Evolutionary conservation across 1,140 invertebrate genomes (phyloP).

Genomic region (Panagrolaimus sp.): DNA sequence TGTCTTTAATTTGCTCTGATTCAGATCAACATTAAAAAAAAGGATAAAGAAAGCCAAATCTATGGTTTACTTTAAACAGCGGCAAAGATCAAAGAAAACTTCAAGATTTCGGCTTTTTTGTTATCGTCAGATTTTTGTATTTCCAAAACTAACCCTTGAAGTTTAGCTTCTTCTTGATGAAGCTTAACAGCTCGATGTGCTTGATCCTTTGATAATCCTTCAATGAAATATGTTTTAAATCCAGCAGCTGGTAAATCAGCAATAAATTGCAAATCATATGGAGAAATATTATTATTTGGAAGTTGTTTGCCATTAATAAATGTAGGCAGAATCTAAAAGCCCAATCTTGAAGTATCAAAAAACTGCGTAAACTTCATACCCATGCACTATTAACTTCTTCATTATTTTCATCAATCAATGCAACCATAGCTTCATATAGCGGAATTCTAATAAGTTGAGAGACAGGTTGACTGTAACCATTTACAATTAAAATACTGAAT

Average conservation of each 20-base stretch:
- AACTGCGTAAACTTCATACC: constrained; percentile 63
- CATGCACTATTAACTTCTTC: constrained; percentile 17
- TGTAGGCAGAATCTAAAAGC: constrained; percentile 36
- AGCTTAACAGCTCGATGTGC: no score
- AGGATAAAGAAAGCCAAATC: no score
- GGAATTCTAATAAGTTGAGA: constrained; percentile 64
- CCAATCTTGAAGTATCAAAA: constrained; percentile 59
- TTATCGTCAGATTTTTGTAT: constrained; percentile 44
- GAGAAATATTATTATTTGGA: constrained; percentile 32
- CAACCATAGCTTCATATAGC: constrained; percentile 9
- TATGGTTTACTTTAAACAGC: no score
- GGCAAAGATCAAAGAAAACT: no score
- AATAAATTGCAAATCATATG: constrained; percentile 60
- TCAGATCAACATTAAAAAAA: no score
- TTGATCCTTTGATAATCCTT: no score
- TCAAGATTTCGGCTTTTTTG: no score
- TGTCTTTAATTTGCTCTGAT: no score
- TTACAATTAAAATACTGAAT: constrained; percentile 63
- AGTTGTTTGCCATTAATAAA: background rate
- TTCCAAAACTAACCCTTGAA: no score
- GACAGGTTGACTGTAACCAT: constrained; percentile 70
- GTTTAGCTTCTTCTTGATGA: no score
- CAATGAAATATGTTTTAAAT: constrained; percentile 59
- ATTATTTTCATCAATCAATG: constrained; percentile 25
- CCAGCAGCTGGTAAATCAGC: constrained; percentile 60